Evolutionary conservation across 2,797 vertebrate genomes (phyloP).

Genomic region (Acanthurus lineatus): DNA sequence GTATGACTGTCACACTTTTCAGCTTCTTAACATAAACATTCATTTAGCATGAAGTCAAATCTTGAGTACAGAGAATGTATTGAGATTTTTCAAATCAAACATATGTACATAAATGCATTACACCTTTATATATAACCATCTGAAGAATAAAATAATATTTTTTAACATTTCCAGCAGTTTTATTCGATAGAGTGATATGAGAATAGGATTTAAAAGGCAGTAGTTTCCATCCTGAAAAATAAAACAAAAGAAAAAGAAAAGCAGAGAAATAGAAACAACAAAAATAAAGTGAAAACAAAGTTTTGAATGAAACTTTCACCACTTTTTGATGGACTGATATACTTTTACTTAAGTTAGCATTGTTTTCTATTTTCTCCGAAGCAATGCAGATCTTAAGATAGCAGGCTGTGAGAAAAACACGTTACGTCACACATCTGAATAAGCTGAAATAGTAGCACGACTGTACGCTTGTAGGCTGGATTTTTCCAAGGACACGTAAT

Average conservation of each 20-base stretch:
- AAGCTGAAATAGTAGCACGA: constrained; percentile 58
- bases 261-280: constrained; percentile 36
- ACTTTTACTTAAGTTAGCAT: constrained; percentile 45
- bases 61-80: constrained; percentile 41
- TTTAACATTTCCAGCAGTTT: constrained; percentile 45
- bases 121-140: constrained; percentile 45
- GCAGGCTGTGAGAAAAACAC: constrained; percentile 52
- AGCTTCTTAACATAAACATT: constrained; percentile 60
- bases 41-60: constrained; percentile 52
- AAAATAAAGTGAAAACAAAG: constrained; percentile 4
- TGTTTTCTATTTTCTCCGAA: constrained; percentile 55
- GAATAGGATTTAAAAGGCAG: constrained; percentile 46
- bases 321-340: constrained; percentile 34
- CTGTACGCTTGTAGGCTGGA: constrained; percentile 65
- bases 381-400: constrained; percentile 61
- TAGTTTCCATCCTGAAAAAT: constrained; percentile 19
- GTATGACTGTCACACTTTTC: constrained; percentile 46
- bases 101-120: constrained; percentile 26
- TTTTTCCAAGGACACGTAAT: constrained; percentile 58
- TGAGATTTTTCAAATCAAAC: constrained; percentile 51
- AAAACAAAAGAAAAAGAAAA: constrained; percentile 38
- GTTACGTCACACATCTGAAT: constrained; percentile 50
- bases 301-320: constrained; percentile 45
- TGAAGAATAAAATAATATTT: constrained; percentile 41
- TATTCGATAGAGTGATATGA: constrained; percentile 21